phyloP scores from a whole-genome alignment of 2,797 vertebrate species.

The Anabacerthia variegaticeps region DNA sequence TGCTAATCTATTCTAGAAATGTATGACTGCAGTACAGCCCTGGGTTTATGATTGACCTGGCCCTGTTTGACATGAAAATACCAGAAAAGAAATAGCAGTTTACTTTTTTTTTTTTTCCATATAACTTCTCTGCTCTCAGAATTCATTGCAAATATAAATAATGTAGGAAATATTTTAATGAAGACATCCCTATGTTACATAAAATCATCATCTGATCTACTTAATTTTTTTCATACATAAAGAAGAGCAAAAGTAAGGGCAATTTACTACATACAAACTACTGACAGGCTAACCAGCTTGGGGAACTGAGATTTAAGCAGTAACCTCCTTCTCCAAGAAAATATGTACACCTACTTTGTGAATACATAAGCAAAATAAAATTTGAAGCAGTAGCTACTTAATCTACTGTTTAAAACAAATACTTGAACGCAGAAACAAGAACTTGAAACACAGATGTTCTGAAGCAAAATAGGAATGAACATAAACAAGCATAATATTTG shows the following conservation, averaged over 20 bases:
- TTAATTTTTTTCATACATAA: neutral
- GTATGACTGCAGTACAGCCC: neutral
- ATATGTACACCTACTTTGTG: neutral
- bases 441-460: neutral
- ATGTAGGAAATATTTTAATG: neutral
- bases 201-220: neutral
- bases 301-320: neutral
- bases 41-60: conserved; percentile 29
- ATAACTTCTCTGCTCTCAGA: neutral
- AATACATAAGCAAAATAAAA: neutral
- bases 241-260: neutral
- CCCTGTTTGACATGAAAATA: conserved; percentile 9
- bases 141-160: neutral
- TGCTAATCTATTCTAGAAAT: conserved; percentile 20
- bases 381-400: neutral
- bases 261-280: neutral
- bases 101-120: neutral
- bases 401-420: neutral
- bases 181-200: neutral
- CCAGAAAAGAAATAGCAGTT: neutral
- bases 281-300: neutral
- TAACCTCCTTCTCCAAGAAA: neutral
- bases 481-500: neutral
- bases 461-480: neutral
- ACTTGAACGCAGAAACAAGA: neutral